phyloP scores from a whole-genome alignment of 2,888 invertebrate species.

The Himalopsyche japonica region DNA sequence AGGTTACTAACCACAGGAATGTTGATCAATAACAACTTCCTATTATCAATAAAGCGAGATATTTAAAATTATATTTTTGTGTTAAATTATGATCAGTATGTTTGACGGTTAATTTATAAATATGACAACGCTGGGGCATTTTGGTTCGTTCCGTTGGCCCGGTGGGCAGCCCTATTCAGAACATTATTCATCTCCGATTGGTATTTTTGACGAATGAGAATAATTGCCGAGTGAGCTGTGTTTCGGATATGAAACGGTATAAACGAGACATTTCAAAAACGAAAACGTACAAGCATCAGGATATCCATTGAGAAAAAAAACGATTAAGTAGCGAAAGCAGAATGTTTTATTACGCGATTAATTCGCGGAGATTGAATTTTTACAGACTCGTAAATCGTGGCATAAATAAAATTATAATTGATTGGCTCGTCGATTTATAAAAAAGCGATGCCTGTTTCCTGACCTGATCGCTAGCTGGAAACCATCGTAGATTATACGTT shows the following conservation, averaged over 20 bases:
- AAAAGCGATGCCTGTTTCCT: neutral
- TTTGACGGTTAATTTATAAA: no score
- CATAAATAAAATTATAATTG: neutral
- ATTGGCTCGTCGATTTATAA: neutral
- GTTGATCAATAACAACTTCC: neutral
- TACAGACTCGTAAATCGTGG: neutral
- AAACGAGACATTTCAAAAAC: neutral
- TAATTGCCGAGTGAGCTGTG: neutral
- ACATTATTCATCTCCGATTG: neutral
- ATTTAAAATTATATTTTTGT: no score
- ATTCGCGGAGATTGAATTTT: neutral
- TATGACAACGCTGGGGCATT: no score
- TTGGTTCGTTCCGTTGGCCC: no score
- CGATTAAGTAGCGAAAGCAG: neutral
- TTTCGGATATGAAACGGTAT: neutral
- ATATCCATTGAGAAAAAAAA: neutral
- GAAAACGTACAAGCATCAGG: neutral
- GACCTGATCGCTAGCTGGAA: neutral
- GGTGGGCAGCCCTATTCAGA: neutral
- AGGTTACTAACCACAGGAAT: neutral
- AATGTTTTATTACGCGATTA: neutral
- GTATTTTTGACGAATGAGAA: neutral
- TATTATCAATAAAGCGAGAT: neutral
- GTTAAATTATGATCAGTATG: no score
- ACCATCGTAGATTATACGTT: no score